phyloP scores from a whole-genome alignment of 2,888 invertebrate genomes.

The Noctua fimbriata region DNA sequence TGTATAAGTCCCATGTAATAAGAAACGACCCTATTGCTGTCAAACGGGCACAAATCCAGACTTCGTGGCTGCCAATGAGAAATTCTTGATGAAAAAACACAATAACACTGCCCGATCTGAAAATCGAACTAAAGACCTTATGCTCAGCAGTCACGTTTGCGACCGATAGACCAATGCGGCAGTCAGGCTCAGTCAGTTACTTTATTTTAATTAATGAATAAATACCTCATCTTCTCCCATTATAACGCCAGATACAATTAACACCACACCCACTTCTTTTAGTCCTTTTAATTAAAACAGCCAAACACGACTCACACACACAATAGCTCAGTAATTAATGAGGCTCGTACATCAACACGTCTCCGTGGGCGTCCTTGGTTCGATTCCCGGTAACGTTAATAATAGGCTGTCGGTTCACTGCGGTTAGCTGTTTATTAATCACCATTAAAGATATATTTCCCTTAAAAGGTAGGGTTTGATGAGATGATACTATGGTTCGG shows the following conservation, averaged over 20 bases:
- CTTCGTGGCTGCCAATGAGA: background rate
- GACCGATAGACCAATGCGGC: background rate
- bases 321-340: constrained; percentile 58
- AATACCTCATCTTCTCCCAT: background rate
- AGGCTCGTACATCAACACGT: constrained; percentile 51
- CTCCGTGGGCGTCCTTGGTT: constrained; percentile 68
- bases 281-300: constrained; percentile 36
- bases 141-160: background rate
- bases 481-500: constrained; percentile 6
- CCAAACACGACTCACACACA: constrained; percentile 40
- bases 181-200: background rate
- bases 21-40: background rate
- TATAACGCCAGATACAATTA: constrained; percentile 3
- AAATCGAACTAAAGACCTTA: background rate
- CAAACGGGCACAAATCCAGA: background rate
- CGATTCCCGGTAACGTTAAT: constrained; percentile 64
- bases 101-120: background rate
- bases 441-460: constrained; percentile 33
- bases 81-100: background rate
- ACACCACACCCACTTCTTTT: background rate
- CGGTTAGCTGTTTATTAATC: constrained; percentile 54
- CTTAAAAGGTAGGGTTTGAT: constrained; percentile 45
- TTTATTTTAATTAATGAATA: background rate
- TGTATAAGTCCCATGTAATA: background rate
- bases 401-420: constrained; percentile 52